A percentile compares a stretch with the other conserved stretches of the same genome.
phyloP scores from a whole-genome alignment of 2,888 invertebrate species.

The Chorisops tibialis region DNA sequence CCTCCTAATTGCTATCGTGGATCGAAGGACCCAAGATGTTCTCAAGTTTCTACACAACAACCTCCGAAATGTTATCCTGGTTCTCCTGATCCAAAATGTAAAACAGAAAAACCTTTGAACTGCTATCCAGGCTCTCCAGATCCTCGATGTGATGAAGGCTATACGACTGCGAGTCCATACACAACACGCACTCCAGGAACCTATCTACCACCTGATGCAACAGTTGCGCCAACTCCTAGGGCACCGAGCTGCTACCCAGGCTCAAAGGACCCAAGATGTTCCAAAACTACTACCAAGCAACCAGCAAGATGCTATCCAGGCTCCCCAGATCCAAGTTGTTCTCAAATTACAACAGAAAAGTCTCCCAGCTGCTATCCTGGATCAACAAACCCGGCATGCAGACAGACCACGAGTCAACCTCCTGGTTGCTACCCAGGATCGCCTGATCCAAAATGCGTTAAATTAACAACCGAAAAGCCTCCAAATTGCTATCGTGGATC shows the following conservation, averaged over 20 bases:
- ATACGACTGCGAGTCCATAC: too few relatives aligned
- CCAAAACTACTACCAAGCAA: slow-evolving; percentile 36
- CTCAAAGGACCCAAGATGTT: slow-evolving; percentile 38
- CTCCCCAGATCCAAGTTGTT: too few relatives aligned
- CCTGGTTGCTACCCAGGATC: slow-evolving; percentile 44
- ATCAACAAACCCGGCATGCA: too few relatives aligned
- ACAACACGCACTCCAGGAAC: slow-evolving; percentile 35
- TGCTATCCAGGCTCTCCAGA: slow-evolving; percentile 44
- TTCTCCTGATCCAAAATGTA: too few relatives aligned
- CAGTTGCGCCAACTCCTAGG: too few relatives aligned
- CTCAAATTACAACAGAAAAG: too few relatives aligned
- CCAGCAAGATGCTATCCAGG: too few relatives aligned
- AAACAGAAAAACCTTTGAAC: slow-evolving; percentile 35
- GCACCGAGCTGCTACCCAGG: slow-evolving; percentile 41
- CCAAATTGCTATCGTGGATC: slow-evolving; percentile 51
- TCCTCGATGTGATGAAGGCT: too few relatives aligned
- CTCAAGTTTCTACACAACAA: too few relatives aligned
- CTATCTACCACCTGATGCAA: slow-evolving; percentile 11
- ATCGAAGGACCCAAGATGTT: too few relatives aligned
- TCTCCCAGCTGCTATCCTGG: slow-evolving; percentile 41
- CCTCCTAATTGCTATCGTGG: too few relatives aligned
- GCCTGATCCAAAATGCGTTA: slow-evolving; percentile 40
- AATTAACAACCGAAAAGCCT: slow-evolving; percentile 38
- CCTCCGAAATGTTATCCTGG: too few relatives aligned
- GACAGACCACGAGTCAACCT: slow-evolving; percentile 34